These are phyloP conservation scores for Ormyrus pomaceus DNA, from an alignment of 2,888 invertebrate genomes.

Conservation along the genomic window DNA sequence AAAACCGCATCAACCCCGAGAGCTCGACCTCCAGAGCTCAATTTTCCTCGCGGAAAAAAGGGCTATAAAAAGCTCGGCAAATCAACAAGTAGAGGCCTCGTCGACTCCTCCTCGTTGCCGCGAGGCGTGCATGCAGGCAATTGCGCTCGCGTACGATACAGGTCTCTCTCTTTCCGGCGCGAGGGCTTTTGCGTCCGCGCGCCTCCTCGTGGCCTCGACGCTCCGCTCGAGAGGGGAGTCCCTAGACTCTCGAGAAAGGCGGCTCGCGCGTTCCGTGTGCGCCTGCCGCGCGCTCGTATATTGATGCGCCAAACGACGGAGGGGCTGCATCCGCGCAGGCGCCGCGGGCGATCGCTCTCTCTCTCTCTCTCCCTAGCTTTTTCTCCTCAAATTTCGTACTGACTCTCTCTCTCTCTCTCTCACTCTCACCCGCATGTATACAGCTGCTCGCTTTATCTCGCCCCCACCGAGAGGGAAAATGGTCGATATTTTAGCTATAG, in stretches of 20 bases:
- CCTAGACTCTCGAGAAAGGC: too few species aligned
- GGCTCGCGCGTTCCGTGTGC: not conserved
- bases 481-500: conserved; percentile 74
- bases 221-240: too few species aligned
- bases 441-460: conserved; percentile 23
- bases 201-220: too few species aligned
- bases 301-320: conserved; percentile 64
- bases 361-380: conserved; percentile 32
- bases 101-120: not conserved
- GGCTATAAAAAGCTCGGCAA: not conserved
- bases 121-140: not conserved
- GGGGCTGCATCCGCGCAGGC: conserved; percentile 66
- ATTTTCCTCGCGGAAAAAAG: not conserved
- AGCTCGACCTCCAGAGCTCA: too few species aligned
- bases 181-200: too few species aligned
- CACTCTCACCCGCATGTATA: not conserved
- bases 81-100: conserved; percentile 28
- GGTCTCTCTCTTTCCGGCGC: too few species aligned
- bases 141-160: too few species aligned
- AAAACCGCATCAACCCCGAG: too few species aligned
- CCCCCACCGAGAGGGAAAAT: conserved; percentile 67
- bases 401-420: conserved; percentile 31
- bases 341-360: conserved; percentile 55
- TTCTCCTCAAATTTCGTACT: conserved; percentile 31
- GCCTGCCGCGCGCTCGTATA: conserved; percentile 61